A percentile compares a stretch with the other conserved stretches of the same genome.
phyloP scores from a whole-genome alignment of 2,888 invertebrate genomes.

The Acanthopleura granulata region DNA sequence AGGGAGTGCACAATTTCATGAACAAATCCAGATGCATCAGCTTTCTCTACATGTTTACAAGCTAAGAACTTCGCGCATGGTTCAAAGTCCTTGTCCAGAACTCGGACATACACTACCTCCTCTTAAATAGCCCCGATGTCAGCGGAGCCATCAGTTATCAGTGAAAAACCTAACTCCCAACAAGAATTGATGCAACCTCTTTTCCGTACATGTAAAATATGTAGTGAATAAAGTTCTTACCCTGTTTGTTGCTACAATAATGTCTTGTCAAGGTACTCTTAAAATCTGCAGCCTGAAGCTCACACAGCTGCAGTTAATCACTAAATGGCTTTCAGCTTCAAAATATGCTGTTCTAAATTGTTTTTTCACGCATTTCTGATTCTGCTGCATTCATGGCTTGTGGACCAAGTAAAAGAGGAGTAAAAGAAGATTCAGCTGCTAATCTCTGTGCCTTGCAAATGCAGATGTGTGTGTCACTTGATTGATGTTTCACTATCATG shows the following conservation, averaged over 20 bases:
- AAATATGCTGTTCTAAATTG: no score
- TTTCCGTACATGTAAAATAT: no score
- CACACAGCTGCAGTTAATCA: background rate
- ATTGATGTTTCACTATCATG: background rate
- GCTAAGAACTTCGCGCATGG: no score
- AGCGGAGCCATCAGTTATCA: background rate
- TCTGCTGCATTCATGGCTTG: no score
- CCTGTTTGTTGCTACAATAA: slow-evolving; percentile 15
- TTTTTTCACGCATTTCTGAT: background rate
- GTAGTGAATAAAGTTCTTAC: no score
- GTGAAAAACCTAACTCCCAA: background rate
- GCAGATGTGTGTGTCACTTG: slow-evolving; percentile 14
- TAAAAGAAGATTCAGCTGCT: background rate
- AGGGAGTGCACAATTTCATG: background rate
- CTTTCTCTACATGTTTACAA: no score
- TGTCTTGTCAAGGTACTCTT: background rate
- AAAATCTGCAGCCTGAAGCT: background rate
- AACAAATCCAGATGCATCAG: slow-evolving; percentile 6
- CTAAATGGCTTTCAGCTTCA: background rate
- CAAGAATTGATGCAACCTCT: background rate
- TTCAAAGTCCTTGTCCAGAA: no score
- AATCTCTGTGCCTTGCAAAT: background rate
- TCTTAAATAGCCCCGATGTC: background rate
- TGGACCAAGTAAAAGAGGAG: background rate
- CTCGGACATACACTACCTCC: background rate